Conservation (phyloP, 1,140 invertebrate genomes). For the Aphidius ervi region DNA sequence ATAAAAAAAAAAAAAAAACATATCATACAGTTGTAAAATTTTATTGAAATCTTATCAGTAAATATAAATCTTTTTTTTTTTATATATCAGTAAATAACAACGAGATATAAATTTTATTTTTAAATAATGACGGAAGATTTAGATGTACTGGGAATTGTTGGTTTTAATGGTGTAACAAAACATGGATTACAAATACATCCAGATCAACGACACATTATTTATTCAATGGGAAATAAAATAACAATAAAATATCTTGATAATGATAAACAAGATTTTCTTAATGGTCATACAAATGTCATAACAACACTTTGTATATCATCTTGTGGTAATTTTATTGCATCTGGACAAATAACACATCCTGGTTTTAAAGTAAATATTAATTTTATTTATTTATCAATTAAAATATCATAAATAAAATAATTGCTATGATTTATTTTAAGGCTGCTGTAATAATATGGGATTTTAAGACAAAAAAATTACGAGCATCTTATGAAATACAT, state of each 20-base stretch:
- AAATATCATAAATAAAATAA: constrained; percentile 11
- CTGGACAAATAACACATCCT: constrained; percentile 85
- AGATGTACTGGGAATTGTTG: constrained; percentile 64
- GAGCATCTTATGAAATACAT: constrained; percentile 73
- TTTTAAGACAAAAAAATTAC: constrained; percentile 60
- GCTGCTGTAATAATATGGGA: constrained; percentile 85
- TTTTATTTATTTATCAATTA: constrained; percentile 1
- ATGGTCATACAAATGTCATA: constrained; percentile 80
- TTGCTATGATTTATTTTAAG: constrained; percentile 20
- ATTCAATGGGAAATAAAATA: constrained; percentile 81
- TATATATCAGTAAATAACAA: no score
- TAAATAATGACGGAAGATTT: constrained; percentile 45
- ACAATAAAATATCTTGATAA: constrained; percentile 71
- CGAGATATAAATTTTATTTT: no score
- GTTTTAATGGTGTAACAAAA: constrained; percentile 68
- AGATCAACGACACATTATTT: constrained; percentile 70
- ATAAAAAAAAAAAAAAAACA: no score
- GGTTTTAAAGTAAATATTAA: constrained; percentile 70
- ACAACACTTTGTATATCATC: constrained; percentile 76
- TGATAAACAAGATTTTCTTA: constrained; percentile 68
- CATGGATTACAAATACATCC: constrained; percentile 75
- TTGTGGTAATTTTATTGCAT: constrained; percentile 75
- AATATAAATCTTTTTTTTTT: no score
- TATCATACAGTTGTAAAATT: no score
- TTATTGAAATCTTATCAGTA: no score